Evolutionary conservation across 2,888 invertebrate species (phyloP).

Genomic region (Notodonta ziczac): DNA sequence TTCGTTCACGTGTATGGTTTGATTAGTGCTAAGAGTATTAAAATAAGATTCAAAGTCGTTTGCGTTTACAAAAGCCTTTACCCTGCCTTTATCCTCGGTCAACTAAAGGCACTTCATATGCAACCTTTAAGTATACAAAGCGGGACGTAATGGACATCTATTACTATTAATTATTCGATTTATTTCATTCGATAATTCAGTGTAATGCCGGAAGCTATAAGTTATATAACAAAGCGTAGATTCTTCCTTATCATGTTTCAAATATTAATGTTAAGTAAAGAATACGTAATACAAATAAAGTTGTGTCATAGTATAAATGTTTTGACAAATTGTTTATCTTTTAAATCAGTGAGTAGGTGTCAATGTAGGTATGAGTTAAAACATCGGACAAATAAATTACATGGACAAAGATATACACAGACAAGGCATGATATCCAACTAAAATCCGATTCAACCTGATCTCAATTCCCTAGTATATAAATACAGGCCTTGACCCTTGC

Average conservation of each 20-base stretch:
- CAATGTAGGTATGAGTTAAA: conserved; percentile 12
- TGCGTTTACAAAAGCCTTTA: no score
- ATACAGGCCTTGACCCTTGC: no score
- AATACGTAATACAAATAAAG: neutral
- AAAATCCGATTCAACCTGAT: no score
- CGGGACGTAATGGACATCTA: conserved; percentile 42
- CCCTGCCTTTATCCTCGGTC: conserved; percentile 46
- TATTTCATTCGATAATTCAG: conserved; percentile 28
- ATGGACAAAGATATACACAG: neutral
- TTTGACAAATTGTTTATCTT: conserved; percentile 15
- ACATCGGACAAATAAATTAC: neutral
- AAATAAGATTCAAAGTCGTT: no score
- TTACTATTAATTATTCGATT: conserved; percentile 41
- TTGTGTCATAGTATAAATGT: conserved; percentile 8
- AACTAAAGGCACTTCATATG: conserved; percentile 36
- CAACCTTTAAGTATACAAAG: conserved; percentile 34
- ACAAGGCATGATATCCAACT: no score
- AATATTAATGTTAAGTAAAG: conserved; percentile 16
- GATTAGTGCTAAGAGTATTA: conserved; percentile 35
- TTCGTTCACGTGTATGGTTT: conserved; percentile 58
- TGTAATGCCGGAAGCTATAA: conserved; percentile 20
- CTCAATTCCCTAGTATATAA: no score
- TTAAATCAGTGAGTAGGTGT: conserved; percentile 19
- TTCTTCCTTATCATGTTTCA: conserved; percentile 18
- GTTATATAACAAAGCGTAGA: conserved; percentile 10